A percentile compares a stretch with the other conserved stretches of the same genome.
These are phyloP conservation scores for Elysia crispata DNA, from an alignment of 2,888 invertebrate genomes.

Conservation along the genomic window DNA sequence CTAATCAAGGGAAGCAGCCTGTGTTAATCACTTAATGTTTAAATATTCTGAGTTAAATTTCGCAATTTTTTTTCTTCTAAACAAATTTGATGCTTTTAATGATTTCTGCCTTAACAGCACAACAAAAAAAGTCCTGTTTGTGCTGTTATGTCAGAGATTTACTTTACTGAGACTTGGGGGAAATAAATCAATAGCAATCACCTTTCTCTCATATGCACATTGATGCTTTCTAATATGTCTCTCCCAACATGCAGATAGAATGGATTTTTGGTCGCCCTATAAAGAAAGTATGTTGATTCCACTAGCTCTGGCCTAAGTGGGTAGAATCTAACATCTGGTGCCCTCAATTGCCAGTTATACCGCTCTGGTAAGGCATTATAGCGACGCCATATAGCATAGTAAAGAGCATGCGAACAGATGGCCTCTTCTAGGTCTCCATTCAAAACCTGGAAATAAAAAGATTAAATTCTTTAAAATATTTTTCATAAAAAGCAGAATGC, in stretches of 20 bases:
- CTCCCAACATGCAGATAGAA: conserved; percentile 83
- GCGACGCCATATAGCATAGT: conserved; percentile 82
- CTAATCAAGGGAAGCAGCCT: too few species aligned
- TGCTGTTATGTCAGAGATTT: too few species aligned
- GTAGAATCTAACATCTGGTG: conserved; percentile 82
- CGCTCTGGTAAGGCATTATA: conserved; percentile 80
- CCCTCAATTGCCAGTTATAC: conserved; percentile 78
- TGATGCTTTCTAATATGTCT: conserved; percentile 81
- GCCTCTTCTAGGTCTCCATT: conserved; percentile 83
- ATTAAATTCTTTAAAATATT: neutral
- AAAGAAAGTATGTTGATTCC: conserved; percentile 83
- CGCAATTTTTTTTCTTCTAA: too few species aligned
- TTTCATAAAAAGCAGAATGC: neutral
- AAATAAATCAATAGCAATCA: too few species aligned
- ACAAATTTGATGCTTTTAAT: too few species aligned
- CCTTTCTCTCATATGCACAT: conserved; percentile 79
- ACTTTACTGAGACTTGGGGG: too few species aligned
- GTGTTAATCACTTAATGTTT: too few species aligned
- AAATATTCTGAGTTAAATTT: too few species aligned
- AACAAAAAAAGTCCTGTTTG: too few species aligned
- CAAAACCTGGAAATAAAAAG: conserved; percentile 77
- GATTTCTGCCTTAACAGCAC: too few species aligned
- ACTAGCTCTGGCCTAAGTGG: conserved; percentile 83
- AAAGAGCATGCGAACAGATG: conserved; percentile 82
- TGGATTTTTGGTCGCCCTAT: conserved; percentile 82